phyloP scores from a whole-genome alignment of 2,113 vertebrate species.

The Dasyprocta punctata region DNA sequence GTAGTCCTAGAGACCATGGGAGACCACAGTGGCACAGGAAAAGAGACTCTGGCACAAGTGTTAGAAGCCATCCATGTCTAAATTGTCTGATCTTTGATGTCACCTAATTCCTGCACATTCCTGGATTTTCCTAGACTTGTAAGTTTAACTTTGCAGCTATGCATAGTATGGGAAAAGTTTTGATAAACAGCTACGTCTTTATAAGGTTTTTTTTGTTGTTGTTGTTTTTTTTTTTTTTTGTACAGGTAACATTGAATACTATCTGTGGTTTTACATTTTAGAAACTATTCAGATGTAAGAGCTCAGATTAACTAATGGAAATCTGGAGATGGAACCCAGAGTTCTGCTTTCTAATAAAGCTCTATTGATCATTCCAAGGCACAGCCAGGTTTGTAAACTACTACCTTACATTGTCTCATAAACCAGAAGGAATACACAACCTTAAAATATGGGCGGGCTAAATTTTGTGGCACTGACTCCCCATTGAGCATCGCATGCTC shows the following conservation, averaged over 20 bases:
- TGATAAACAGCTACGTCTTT: not conserved
- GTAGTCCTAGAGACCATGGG: not conserved
- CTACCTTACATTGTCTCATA: not conserved
- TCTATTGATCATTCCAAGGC: not conserved
- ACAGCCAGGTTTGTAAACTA: not conserved
- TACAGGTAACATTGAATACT: not conserved
- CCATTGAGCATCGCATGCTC: not conserved
- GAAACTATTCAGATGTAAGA: not conserved
- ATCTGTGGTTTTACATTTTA: constrained; percentile 3
- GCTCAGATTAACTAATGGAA: not conserved
- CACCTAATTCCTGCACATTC: not conserved
- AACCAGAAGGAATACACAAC: not conserved
- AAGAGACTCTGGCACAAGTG: not conserved
- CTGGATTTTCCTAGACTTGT: not conserved
- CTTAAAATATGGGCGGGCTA: not conserved
- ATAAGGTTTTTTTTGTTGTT: not conserved
- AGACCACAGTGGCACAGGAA: not conserved
- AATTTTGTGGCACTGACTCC: not conserved
- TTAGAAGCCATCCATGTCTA: not conserved
- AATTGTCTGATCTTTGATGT: not conserved
- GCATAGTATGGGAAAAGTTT: not conserved
- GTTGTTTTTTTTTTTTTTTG: not conserved
- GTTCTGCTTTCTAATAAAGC: constrained; percentile 16
- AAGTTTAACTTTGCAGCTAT: constrained; percentile 19
- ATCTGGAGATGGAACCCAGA: not conserved